These are phyloP conservation scores for Pemphigus obesinymphae DNA, from an alignment of 1,140 invertebrate species.

Conservation along the genomic window DNA sequence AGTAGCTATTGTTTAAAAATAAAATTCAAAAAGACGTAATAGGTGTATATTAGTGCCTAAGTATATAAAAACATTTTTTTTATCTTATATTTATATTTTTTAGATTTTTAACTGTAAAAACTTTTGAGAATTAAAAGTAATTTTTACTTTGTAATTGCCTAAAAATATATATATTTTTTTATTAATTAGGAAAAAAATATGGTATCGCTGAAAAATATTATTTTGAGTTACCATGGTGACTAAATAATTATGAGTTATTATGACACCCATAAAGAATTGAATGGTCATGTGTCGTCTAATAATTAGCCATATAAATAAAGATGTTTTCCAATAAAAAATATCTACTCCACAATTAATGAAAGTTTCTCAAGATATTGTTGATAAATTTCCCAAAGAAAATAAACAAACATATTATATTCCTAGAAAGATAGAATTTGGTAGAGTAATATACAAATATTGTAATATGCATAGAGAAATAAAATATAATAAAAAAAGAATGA, in stretches of 20 bases:
- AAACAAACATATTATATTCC: neutral
- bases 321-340: neutral
- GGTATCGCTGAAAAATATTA: too few species aligned
- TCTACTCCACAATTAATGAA: neutral
- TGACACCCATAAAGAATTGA: neutral
- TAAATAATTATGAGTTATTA: neutral
- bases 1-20: too few species aligned
- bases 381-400: neutral
- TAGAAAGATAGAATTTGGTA: neutral
- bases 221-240: too few species aligned
- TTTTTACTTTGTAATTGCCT: too few species aligned
- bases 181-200: too few species aligned
- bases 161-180: too few species aligned
- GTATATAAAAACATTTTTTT: too few species aligned
- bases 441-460: neutral
- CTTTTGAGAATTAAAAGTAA: too few species aligned
- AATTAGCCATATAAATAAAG: neutral
- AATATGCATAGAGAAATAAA: neutral
- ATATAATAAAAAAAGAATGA: neutral
- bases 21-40: too few species aligned
- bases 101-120: too few species aligned
- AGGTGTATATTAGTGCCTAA: too few species aligned
- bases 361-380: neutral
- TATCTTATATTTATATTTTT: too few species aligned
- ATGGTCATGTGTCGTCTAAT: neutral